Percentiles rank a stretch among this genome's conserved stretches.
Evolutionary conservation across 2,888 invertebrate genomes (phyloP).

Genomic region (Metellina segmentata): DNA sequence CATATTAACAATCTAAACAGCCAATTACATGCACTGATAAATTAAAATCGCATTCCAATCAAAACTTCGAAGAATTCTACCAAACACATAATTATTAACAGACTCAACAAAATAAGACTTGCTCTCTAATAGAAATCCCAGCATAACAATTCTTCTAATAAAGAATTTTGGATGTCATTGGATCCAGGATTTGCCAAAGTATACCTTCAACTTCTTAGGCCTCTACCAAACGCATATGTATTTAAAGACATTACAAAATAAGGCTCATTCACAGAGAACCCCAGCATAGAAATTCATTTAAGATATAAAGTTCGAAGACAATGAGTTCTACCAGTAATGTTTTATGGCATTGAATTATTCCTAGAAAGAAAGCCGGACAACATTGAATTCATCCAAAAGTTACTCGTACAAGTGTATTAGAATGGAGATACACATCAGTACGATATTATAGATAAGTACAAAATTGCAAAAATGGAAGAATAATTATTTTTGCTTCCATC

Average conservation of each 20-base stretch:
- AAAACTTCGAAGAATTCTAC: not conserved
- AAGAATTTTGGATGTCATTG: too few species aligned
- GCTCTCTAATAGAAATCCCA: not conserved
- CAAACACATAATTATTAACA: not conserved
- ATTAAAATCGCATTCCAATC: conserved; percentile 1
- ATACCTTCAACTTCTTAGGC: not conserved
- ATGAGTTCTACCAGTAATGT: too few species aligned
- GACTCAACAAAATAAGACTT: not conserved
- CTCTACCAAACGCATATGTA: not conserved
- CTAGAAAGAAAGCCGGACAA: too few species aligned
- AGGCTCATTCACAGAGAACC: not conserved
- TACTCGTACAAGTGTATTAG: too few species aligned
- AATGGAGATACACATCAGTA: too few species aligned
- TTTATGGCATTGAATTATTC: too few species aligned
- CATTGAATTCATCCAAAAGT: not conserved
- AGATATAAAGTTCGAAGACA: too few species aligned
- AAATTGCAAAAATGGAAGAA: not conserved
- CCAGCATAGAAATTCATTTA: conserved; percentile 11
- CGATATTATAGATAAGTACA: too few species aligned
- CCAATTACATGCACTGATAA: not conserved
- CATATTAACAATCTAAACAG: not conserved
- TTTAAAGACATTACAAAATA: not conserved
- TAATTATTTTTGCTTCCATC: not conserved
- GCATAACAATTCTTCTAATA: conserved; percentile 18
- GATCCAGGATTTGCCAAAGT: too few species aligned